Percentiles rank a stretch among this genome's conserved stretches.
These are phyloP conservation scores for Asteroscopus sphinx DNA, from an alignment of 2,888 invertebrate species.

Conservation along the genomic window DNA sequence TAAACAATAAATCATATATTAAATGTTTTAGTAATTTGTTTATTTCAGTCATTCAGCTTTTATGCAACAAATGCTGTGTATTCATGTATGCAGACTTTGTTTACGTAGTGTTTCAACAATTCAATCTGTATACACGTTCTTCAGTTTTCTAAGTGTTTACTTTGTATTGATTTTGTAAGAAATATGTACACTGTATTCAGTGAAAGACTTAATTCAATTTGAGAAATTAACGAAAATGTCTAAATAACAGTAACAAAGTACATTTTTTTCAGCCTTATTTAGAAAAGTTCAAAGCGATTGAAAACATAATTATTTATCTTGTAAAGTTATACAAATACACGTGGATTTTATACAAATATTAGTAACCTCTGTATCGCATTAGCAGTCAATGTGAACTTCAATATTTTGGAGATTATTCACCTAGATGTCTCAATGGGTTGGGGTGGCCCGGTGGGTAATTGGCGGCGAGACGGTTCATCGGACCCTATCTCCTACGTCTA, in stretches of 20 bases:
- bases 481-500: constrained; percentile 74
- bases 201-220: not conserved
- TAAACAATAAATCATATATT: constrained; percentile 22
- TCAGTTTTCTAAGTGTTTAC: constrained; percentile 4
- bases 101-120: constrained; percentile 22
- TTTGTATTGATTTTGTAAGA: not conserved
- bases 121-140: constrained; percentile 7
- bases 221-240: not conserved
- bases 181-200: too few species aligned
- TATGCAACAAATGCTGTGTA: constrained; percentile 14
- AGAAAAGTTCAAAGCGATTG: not conserved
- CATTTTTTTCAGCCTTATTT: not conserved
- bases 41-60: constrained; percentile 26
- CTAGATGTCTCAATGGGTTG: constrained; percentile 31
- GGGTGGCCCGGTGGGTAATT: constrained; percentile 60
- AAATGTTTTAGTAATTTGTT: constrained; percentile 30
- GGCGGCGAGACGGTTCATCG: constrained; percentile 82
- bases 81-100: constrained; percentile 22
- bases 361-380: constrained; percentile 20
- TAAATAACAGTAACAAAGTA: too few species aligned
- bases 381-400: constrained; percentile 30
- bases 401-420: constrained; percentile 46
- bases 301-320: not conserved
- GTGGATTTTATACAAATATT: constrained; percentile 14
- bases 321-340: constrained; percentile 8